phyloP scores from a whole-genome alignment of 2,888 invertebrate genomes.

The Nomada ruficornis region DNA sequence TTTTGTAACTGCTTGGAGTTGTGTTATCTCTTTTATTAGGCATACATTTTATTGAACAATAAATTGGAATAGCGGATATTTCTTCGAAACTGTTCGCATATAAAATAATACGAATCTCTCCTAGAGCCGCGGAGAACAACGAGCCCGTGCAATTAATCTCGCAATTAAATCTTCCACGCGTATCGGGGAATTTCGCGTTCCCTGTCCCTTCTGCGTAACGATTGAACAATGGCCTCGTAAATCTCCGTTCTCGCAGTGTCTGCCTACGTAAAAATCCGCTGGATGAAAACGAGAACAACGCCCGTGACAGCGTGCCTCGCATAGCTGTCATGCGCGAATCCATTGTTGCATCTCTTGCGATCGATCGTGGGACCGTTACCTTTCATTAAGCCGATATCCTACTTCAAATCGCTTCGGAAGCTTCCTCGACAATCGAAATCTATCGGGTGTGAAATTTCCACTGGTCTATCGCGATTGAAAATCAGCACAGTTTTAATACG shows the following conservation, averaged over 20 bases:
- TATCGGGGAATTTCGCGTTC: slow-evolving; percentile 38
- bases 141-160: slow-evolving; percentile 47
- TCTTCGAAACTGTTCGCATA: no score
- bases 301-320: slow-evolving; percentile 42
- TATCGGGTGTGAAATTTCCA: background rate
- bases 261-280: slow-evolving; percentile 53
- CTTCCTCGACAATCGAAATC: background rate
- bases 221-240: slow-evolving; percentile 59
- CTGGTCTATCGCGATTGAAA: background rate
- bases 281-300: slow-evolving; percentile 54
- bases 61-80: no score
- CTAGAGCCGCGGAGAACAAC: background rate
- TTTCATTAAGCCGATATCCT: background rate
- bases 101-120: background rate
- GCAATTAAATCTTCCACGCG: slow-evolving; percentile 50
- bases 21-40: no score
- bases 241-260: slow-evolving; percentile 39
- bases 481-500: background rate
- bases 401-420: background rate
- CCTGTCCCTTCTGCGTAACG: slow-evolving; percentile 36
- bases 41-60: no score
- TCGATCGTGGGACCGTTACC: slow-evolving; percentile 8
- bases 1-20: no score
- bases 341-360: slow-evolving; percentile 6
- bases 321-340: slow-evolving; percentile 29